Percentiles rank a stretch among this genome's conserved stretches.
Conservation (phyloP, 1,140 invertebrate genomes). For the Euglossa dilemma region DNA sequence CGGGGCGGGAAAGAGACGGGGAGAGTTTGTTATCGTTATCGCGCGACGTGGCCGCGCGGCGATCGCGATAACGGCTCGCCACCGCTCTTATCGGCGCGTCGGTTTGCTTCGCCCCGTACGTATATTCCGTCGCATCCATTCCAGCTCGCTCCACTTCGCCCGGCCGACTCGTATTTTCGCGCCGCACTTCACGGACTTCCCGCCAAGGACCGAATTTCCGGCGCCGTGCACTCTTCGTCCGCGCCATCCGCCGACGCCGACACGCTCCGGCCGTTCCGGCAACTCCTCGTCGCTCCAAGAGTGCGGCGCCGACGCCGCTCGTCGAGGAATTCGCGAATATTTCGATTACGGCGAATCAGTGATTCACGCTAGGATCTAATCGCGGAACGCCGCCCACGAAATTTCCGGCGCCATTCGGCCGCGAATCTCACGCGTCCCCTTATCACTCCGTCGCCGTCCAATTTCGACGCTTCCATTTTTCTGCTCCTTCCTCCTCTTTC, state of each 20-base stretch:
- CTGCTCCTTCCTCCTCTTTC: too few relatives aligned
- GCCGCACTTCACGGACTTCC: conserved; percentile 66
- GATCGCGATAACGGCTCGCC: conserved; percentile 81
- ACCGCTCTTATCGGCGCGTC: conserved; percentile 76
- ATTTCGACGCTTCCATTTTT: neutral
- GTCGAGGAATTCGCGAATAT: neutral
- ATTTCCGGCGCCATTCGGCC: conserved; percentile 20
- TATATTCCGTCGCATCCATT: conserved; percentile 65
- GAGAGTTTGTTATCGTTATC: conserved; percentile 82
- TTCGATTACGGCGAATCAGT: neutral
- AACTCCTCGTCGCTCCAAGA: too few relatives aligned
- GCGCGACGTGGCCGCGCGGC: conserved; percentile 80
- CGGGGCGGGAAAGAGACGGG: conserved; percentile 60
- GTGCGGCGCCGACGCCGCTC: neutral
- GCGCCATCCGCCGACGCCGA: too few relatives aligned
- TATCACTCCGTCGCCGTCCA: neutral
- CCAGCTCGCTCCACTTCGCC: conserved; percentile 73
- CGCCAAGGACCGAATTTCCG: conserved; percentile 7
- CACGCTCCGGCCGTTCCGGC: too few relatives aligned
- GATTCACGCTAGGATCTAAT: conserved; percentile 7
- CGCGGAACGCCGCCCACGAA: conserved; percentile 4
- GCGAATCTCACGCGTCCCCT: neutral
- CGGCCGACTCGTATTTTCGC: conserved; percentile 68
- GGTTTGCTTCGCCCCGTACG: conserved; percentile 72
- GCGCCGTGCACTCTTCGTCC: neutral